phyloP scores from a whole-genome alignment of 2,888 invertebrate species.

The Brenthis hecate region DNA sequence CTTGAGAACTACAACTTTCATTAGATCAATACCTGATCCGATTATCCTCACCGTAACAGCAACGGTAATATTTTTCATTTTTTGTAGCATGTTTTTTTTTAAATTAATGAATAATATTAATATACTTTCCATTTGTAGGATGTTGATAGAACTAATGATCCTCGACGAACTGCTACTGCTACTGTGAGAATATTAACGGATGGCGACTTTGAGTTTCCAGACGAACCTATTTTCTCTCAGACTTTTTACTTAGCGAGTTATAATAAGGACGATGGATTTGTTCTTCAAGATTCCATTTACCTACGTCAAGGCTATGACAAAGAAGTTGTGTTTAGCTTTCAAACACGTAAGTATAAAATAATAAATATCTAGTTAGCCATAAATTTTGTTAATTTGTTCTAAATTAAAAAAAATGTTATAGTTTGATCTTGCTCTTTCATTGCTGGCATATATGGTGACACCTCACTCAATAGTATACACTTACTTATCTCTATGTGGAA shows the following conservation, averaged over 20 bases:
- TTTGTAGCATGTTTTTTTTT: not conserved
- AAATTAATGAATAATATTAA: not conserved
- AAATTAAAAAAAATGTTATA: no score
- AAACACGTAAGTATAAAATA: constrained; percentile 55
- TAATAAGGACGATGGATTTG: constrained; percentile 50
- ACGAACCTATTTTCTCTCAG: constrained; percentile 69
- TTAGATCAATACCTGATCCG: constrained; percentile 62
- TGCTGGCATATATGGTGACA: no score
- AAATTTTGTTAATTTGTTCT: no score
- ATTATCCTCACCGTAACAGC: constrained; percentile 61
- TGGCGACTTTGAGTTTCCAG: constrained; percentile 64
- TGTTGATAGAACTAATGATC: constrained; percentile 60
- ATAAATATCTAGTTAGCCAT: no score
- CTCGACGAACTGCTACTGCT: constrained; percentile 49
- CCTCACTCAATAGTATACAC: no score
- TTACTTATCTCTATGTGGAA: no score
- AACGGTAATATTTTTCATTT: constrained; percentile 54
- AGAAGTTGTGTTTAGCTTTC: constrained; percentile 57
- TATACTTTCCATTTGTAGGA: constrained; percentile 52
- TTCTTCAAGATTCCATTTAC: constrained; percentile 53
- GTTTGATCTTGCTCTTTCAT: no score
- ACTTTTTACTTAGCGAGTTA: constrained; percentile 72
- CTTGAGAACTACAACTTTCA: constrained; percentile 59
- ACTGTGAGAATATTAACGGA: constrained; percentile 63
- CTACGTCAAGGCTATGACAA: constrained; percentile 63